Percentiles rank a stretch among this genome's conserved stretches.
Conservation (phyloP, 2,113 vertebrate genomes). For the Porphyrio hochstetteri region DNA sequence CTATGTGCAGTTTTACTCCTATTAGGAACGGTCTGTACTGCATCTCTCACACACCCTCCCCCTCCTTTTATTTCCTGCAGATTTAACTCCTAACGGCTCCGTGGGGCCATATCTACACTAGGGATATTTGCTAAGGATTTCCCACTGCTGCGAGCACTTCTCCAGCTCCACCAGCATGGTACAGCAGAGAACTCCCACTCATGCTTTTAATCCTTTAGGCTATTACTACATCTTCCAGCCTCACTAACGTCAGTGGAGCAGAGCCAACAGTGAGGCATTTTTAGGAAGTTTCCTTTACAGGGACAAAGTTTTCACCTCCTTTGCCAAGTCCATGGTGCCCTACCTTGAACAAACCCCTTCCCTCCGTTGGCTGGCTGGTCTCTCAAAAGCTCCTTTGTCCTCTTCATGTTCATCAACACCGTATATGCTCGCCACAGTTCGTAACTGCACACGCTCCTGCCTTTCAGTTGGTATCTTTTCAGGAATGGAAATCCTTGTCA, state of each 20-base stretch:
- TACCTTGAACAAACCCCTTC: conserved; percentile 23
- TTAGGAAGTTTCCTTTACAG: conserved; percentile 19
- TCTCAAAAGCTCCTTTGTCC: neutral
- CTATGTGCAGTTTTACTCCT: conserved; percentile 30
- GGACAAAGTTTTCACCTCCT: neutral
- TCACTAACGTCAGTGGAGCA: neutral
- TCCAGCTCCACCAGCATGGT: neutral
- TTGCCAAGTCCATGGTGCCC: neutral
- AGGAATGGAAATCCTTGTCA: neutral
- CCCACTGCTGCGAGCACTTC: neutral
- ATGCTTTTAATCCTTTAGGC: conserved; percentile 28
- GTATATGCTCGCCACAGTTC: rapidly evolving
- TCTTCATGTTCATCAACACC: neutral
- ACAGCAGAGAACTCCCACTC: conserved; percentile 3
- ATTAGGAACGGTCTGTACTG: conserved; percentile 26
- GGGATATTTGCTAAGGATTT: conserved; percentile 23
- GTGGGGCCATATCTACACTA: neutral
- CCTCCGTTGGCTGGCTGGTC: neutral
- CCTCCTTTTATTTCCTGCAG: conserved; percentile 34
- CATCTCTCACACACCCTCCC: neutral
- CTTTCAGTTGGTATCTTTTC: neutral
- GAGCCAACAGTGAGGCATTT: conserved; percentile 33
- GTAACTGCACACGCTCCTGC: neutral
- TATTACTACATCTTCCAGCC: conserved; percentile 1
- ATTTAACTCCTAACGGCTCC: conserved; percentile 21